These are phyloP conservation scores for Patiria miniata DNA, from an alignment of 35 echinoderm and acorn worm genomes.

Conservation along the genomic window DNA sequence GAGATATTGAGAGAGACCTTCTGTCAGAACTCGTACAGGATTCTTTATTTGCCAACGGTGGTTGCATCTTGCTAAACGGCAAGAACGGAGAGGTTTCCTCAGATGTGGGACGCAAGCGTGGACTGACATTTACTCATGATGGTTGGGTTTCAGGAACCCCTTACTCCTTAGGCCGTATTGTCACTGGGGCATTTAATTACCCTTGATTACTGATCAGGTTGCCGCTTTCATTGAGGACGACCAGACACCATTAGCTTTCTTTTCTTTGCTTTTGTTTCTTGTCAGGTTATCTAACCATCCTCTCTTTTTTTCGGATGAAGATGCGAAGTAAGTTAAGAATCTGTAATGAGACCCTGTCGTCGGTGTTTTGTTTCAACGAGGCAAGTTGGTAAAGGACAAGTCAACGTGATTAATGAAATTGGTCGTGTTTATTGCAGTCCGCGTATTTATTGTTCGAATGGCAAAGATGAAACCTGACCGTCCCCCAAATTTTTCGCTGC, in stretches of 20 bases:
- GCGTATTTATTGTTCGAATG: neutral
- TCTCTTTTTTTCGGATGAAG: too few species aligned
- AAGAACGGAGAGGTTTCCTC: neutral
- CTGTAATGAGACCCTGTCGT: neutral
- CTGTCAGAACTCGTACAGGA: too few species aligned
- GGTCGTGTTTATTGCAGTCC: neutral
- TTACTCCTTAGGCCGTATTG: neutral
- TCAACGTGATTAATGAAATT: slow-evolving; percentile 16
- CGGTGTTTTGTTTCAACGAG: slow-evolving; percentile 13
- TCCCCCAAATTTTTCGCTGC: neutral
- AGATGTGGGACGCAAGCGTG: neutral
- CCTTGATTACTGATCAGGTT: slow-evolving; percentile 26
- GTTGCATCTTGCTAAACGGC: neutral
- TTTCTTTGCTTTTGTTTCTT: too few species aligned
- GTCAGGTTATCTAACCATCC: too few species aligned
- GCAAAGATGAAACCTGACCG: slow-evolving; percentile 4
- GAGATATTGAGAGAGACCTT: too few species aligned
- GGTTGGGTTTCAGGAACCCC: slow-evolving; percentile 9
- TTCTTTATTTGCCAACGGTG: too few species aligned
- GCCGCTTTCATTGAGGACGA: neutral
- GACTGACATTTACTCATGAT: slow-evolving; percentile 10
- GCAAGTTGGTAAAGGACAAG: neutral
- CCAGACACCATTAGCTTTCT: neutral
- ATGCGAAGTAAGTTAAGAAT: neutral
- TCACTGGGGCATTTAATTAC: slow-evolving; percentile 27